Conservation (phyloP, 2,888 invertebrate species). For the Polydesmus complanatus region DNA sequence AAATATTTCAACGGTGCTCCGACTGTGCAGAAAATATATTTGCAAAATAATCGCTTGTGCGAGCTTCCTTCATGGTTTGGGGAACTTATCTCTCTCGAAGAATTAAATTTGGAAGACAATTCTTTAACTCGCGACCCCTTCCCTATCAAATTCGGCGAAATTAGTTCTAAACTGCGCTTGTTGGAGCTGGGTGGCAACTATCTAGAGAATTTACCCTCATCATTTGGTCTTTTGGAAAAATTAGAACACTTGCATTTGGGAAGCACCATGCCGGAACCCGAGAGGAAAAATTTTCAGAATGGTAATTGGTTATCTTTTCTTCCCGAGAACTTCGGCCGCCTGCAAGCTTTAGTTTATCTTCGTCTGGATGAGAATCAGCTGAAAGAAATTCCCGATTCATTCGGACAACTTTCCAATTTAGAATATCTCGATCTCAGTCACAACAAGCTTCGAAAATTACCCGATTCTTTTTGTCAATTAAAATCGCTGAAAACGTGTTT, state of each 20-base stretch:
- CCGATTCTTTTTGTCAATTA: constrained; percentile 8
- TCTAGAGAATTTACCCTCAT: neutral
- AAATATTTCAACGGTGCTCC: neutral
- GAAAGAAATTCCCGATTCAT: constrained; percentile 11
- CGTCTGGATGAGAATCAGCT: constrained; percentile 15
- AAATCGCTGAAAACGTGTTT: constrained; percentile 6
- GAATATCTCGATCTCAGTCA: constrained; percentile 12
- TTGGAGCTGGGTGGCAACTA: constrained; percentile 13
- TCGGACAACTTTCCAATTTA: constrained; percentile 9
- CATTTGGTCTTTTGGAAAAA: constrained; percentile 5
- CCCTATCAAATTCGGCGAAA: constrained; percentile 6
- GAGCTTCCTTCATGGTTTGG: constrained; percentile 10
- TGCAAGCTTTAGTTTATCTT: constrained; percentile 1
- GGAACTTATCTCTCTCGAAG: constrained; percentile 6
- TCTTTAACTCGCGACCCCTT: constrained; percentile 4
- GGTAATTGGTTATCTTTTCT: constrained; percentile 13
- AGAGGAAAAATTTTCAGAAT: constrained; percentile 12
- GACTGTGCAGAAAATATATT: constrained; percentile 8
- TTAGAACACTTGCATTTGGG: constrained; percentile 12
- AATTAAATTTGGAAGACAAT: constrained; percentile 9
- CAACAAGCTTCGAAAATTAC: constrained; percentile 7
- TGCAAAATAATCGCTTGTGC: constrained; percentile 3
- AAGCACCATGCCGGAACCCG: constrained; percentile 11
- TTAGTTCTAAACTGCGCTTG: neutral
- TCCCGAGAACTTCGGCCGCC: constrained; percentile 13